Percentiles rank a stretch among this genome's conserved stretches.
Evolutionary conservation across 2,797 vertebrate genomes (phyloP).

Genomic region (Rhynchonycteris naso): DNA sequence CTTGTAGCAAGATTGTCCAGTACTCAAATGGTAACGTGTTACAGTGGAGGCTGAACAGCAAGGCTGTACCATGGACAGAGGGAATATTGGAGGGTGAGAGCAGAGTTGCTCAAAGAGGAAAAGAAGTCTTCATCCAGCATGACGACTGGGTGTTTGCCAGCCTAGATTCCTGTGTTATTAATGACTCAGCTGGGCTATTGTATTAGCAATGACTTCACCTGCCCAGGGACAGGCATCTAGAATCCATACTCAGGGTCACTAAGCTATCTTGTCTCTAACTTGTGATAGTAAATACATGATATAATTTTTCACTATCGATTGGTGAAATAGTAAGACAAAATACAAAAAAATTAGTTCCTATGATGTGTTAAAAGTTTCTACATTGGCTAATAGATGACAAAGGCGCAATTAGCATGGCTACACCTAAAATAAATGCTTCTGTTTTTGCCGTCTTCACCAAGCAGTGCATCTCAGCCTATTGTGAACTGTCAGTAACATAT

Average conservation of each 20-base stretch:
- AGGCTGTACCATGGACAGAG: neutral
- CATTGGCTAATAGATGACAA: neutral
- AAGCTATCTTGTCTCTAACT: neutral
- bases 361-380: neutral
- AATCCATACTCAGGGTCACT: constrained; percentile 19
- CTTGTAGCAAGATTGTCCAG: neutral
- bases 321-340: constrained; percentile 1
- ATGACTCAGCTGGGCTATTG: neutral
- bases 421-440: neutral
- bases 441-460: neutral
- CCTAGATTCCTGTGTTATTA: constrained; percentile 8
- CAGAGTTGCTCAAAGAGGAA: neutral
- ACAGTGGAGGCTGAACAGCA: neutral
- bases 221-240: neutral
- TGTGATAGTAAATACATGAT: neutral
- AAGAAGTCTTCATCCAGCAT: neutral
- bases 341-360: neutral
- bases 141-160: neutral
- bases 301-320: constrained; percentile 31
- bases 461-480: neutral
- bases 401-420: neutral
- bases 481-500: neutral
- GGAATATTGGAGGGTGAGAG: neutral
- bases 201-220: neutral
- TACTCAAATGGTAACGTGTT: neutral